Evolutionary conservation across 2,797 vertebrate genomes (phyloP).

Genomic region (Acanthurus tractus): DNA sequence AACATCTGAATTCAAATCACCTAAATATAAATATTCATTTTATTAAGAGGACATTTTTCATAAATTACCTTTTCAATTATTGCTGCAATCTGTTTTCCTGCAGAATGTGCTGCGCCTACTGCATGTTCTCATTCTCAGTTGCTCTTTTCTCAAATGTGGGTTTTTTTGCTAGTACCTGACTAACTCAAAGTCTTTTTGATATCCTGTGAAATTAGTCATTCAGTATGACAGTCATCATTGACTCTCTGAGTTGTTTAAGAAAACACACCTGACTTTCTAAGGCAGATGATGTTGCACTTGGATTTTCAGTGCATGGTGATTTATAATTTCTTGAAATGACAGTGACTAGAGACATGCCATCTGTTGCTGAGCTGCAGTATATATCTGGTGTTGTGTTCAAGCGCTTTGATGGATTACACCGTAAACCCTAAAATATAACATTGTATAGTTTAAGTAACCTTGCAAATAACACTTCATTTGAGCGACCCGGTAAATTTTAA

Average conservation of each 20-base stretch:
- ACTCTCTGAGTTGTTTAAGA: conserved; percentile 26
- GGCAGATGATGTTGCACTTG: neutral
- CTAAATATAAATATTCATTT: conserved; percentile 1
- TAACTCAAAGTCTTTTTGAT: conserved; percentile 30
- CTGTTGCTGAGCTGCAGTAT: conserved; percentile 37
- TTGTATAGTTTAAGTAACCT: conserved; percentile 12
- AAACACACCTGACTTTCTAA: conserved; percentile 50
- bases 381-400: conserved; percentile 34
- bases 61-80: neutral
- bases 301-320: conserved; percentile 50
- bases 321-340: conserved; percentile 58
- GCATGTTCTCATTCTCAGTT: neutral
- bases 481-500: neutral
- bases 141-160: conserved; percentile 10
- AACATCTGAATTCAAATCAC: conserved; percentile 2
- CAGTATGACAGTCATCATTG: conserved; percentile 32
- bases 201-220: conserved; percentile 50
- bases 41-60: neutral
- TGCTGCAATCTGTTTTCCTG: neutral
- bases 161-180: conserved; percentile 9
- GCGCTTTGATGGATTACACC: conserved; percentile 23
- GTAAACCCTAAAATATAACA: conserved; percentile 40
- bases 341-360: conserved; percentile 50
- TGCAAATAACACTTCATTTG: neutral
- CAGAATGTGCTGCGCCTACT: neutral